Conservation (phyloP, 2,888 invertebrate species). For the Drosophila histrio region DNA sequence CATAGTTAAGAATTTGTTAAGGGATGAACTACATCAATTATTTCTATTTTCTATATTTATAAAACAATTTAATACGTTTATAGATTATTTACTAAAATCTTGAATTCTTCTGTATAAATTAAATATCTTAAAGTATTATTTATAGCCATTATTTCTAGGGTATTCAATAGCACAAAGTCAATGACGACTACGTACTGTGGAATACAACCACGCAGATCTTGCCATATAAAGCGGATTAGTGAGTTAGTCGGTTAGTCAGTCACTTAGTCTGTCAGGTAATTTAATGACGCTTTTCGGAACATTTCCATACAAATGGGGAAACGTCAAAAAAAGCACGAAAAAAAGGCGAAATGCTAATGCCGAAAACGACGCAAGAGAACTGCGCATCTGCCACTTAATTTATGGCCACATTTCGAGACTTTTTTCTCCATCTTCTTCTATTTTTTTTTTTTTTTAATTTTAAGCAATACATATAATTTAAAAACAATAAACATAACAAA, state of each 20-base stretch:
- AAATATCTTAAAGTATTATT: too few relatives aligned
- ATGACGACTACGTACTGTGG: constrained; percentile 4
- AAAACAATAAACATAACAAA: constrained; percentile 66
- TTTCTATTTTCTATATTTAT: too few relatives aligned
- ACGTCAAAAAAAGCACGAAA: constrained; percentile 6
- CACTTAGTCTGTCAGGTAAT: constrained; percentile 26
- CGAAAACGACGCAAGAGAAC: constrained; percentile 44
- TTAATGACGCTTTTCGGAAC: constrained; percentile 50
- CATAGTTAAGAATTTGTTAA: not conserved
- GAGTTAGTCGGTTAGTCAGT: constrained; percentile 15
- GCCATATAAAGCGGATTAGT: constrained; percentile 43
- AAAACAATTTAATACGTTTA: too few relatives aligned
- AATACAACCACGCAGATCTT: constrained; percentile 47
- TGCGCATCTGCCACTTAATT: constrained; percentile 60
- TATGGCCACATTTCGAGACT: constrained; percentile 40
- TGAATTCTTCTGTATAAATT: too few relatives aligned
- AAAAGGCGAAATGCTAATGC: constrained; percentile 56
- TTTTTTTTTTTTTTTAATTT: constrained; percentile 24
- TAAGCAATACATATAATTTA: constrained; percentile 56
- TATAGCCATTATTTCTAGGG: too few relatives aligned
- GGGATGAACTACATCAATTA: too few relatives aligned
- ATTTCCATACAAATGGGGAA: constrained; percentile 58
- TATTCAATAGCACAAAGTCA: not conserved
- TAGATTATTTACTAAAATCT: too few relatives aligned
- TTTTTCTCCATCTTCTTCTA: constrained; percentile 2